Evolutionary conservation across 2,888 invertebrate species (phyloP).

Genomic region (Ferrisia virgata): DNA sequence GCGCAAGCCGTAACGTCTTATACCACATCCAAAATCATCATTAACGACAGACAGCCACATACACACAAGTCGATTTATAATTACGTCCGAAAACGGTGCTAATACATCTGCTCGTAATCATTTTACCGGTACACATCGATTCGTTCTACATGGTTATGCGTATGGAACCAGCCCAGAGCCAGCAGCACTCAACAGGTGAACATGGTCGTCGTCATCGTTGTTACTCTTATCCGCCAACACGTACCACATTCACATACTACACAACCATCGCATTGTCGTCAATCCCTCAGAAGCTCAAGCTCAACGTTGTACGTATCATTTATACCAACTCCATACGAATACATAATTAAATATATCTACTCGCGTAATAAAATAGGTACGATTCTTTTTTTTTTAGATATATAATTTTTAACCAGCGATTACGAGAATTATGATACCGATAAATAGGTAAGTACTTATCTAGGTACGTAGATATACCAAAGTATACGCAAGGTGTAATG

Average conservation of each 20-base stretch:
- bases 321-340: too few relatives aligned
- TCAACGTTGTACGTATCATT: too few relatives aligned
- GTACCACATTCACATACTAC: background rate
- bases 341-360: too few relatives aligned
- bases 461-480: too few relatives aligned
- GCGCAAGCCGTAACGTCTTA: background rate
- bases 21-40: background rate
- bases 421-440: too few relatives aligned
- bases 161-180: background rate
- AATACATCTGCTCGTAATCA: constrained; percentile 20
- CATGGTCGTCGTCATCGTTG: background rate
- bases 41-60: background rate
- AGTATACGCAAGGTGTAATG: too few relatives aligned
- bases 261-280: too few relatives aligned
- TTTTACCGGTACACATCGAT: constrained; percentile 19
- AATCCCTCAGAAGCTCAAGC: too few relatives aligned
- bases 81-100: constrained; percentile 14
- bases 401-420: too few relatives aligned
- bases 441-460: too few relatives aligned
- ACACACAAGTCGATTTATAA: background rate
- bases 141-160: background rate
- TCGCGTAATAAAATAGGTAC: too few relatives aligned
- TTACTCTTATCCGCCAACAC: background rate
- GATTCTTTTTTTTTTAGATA: too few relatives aligned
- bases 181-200: constrained; percentile 18